phyloP scores from a whole-genome alignment of 1,140 invertebrate genomes.

The Pseudomyrmex pallidus region DNA sequence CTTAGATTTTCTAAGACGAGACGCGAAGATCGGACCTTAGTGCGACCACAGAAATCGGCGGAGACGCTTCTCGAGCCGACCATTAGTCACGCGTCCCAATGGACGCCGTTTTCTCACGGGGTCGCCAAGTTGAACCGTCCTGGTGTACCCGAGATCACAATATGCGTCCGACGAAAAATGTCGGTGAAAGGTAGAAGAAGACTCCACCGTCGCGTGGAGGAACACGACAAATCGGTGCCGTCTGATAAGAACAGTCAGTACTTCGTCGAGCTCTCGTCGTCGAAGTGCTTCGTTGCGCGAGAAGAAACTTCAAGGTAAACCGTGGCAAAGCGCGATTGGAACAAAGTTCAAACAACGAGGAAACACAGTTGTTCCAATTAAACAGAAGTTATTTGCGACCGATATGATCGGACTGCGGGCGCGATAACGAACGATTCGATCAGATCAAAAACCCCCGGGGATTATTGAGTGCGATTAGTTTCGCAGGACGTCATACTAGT shows the following conservation, averaged over 20 bases:
- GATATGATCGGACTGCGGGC: background rate
- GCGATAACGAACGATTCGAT: conserved; percentile 5
- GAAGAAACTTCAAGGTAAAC: conserved; percentile 19
- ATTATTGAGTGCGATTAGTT: background rate
- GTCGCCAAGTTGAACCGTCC: conserved; percentile 28
- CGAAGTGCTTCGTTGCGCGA: background rate
- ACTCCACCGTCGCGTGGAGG: background rate
- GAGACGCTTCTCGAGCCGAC: conserved; percentile 13
- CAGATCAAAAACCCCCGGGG: background rate
- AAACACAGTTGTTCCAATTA: background rate
- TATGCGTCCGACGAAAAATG: conserved; percentile 9
- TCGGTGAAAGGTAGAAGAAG: conserved; percentile 30
- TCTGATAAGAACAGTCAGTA: conserved; percentile 48
- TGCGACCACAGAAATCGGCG: background rate
- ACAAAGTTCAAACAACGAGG: background rate
- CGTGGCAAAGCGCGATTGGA: background rate
- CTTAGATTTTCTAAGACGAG: conserved; percentile 46
- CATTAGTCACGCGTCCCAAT: conserved; percentile 25
- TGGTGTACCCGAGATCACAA: conserved; percentile 8
- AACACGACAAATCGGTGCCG: conserved; percentile 21
- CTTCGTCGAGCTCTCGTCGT: background rate
- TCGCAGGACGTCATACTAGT: background rate
- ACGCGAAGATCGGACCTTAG: background rate
- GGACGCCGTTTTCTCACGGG: background rate
- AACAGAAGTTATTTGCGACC: background rate